Evolutionary conservation across 1,140 invertebrate species (phyloP), one percentile per base, ranked within the genome.

Genomic region (Idris sp.): DNA sequence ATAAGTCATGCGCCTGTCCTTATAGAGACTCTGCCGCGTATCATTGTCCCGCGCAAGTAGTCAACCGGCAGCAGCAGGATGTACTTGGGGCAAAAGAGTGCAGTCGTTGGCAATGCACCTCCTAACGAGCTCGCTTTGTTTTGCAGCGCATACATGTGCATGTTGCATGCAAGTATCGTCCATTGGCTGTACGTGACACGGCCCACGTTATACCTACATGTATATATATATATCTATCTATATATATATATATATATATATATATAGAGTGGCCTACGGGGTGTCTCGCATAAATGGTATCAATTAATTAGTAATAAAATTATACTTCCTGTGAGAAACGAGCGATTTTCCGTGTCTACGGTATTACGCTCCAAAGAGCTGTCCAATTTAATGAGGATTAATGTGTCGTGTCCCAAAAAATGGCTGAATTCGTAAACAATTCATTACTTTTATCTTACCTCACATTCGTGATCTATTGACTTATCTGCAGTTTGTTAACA

Each of bases 61-160:
- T 54, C 35, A 58, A 51, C 73, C 74, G 44, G 76, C 78, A 43
- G 76, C 78, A 86, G 82, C 84, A 86, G 83, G 83, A 85, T 86
- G 83, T 85, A 81, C 76, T 74, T 53, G 33, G 72, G 46, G 82
- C 78, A 83, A 83, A 73, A 82, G 82, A 81, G 83, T 82, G 76
- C 80, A 84, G 79, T 83, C 81, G 81, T 85, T 84, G n/a, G 81
- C 85, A 77, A 84, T 85, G 83, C 83, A 80, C 80, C 81, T 84
- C 80, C 78, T 87, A 87, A 87, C 86, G 86, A 87, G 85, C 85
- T 86, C 81, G 85, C 86, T 87, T 87, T 86, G 86, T 87, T 86
- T 87, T 85, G 84, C 79, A 58, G 77, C 62, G 71, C 77, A 79
- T 79, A 75, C 79, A 78, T 81, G 80, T 79, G 76, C 83, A 81